Conservation (phyloP, 2,888 invertebrate genomes). For the Troides oblongomaculatus region DNA sequence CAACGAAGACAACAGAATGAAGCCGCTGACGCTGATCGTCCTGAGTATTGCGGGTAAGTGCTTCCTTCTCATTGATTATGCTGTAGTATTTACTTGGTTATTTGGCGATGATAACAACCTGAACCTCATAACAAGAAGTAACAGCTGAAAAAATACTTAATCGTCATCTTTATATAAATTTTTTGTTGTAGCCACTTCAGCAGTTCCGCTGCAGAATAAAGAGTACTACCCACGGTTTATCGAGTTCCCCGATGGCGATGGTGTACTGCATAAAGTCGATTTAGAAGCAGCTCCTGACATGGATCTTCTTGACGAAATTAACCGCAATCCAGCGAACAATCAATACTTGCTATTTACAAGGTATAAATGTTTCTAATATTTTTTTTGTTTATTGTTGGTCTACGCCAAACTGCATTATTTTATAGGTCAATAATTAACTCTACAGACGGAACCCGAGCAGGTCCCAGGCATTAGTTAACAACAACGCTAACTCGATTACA, state of each 20-base stretch:
- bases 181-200: conserved; percentile 14
- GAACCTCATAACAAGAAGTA: too few relatives aligned
- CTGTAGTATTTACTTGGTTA: too few relatives aligned
- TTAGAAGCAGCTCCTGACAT: conserved; percentile 46
- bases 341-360: conserved; percentile 43
- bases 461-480: conserved; percentile 45
- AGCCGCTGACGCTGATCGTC: not conserved
- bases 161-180: not conserved
- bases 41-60: not conserved
- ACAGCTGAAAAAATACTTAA: too few relatives aligned
- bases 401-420: too few relatives aligned
- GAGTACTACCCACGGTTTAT: conserved; percentile 43
- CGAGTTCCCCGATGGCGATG: conserved; percentile 46
- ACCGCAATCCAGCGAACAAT: conserved; percentile 49
- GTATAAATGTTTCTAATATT: conserved; percentile 30
- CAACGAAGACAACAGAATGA: not conserved
- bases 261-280: conserved; percentile 45
- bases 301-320: conserved; percentile 42
- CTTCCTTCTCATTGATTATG: not conserved
- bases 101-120: too few relatives aligned
- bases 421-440: conserved; percentile 20
- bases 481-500: conserved; percentile 46
- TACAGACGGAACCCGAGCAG: conserved; percentile 48
- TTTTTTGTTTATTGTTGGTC: too few relatives aligned
- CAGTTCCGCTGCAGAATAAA: conserved; percentile 8